Percentiles rank a stretch among this genome's conserved stretches.
phyloP scores from a whole-genome alignment of 53 echinoderm and acorn worm species.

The Holothuria scabra region DNA sequence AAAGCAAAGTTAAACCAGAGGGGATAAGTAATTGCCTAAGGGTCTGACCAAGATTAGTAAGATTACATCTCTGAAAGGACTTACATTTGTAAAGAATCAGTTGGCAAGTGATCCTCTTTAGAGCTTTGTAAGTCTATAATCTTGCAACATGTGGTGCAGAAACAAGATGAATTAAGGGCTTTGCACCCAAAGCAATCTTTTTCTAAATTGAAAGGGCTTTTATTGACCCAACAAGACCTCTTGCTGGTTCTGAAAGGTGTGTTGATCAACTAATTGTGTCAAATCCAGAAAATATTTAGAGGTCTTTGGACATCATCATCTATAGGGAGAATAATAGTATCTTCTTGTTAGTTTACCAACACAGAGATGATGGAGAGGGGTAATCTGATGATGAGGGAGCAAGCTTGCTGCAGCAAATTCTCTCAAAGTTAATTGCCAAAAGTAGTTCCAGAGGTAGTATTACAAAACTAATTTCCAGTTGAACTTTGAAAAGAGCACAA shows the following conservation, averaged over 20 bases:
- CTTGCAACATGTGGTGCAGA: too few species aligned
- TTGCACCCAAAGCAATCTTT: constrained; percentile 1
- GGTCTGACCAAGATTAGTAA: constrained; percentile 3
- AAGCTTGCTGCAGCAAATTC: too few species aligned
- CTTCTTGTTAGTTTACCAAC: constrained; percentile 26
- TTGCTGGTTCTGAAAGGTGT: constrained; percentile 4
- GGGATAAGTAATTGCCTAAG: constrained; percentile 20
- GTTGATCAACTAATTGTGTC: constrained; percentile 10
- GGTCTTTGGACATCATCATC: background rate
- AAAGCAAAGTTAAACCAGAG: too few species aligned
- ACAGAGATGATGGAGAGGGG: background rate
- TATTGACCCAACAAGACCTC: constrained; percentile 1
- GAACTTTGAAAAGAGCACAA: too few species aligned
- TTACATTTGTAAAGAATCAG: constrained; percentile 18
- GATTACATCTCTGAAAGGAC: constrained; percentile 13
- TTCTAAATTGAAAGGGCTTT: background rate
- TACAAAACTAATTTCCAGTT: too few species aligned
- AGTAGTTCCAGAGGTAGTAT: too few species aligned
- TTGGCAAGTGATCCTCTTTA: background rate
- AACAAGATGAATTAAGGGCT: constrained; percentile 15
- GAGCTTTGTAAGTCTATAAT: too few species aligned
- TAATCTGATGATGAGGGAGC: constrained; percentile 1
- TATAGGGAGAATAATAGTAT: background rate
- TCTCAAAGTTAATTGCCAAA: too few species aligned
- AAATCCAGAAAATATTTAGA: constrained; percentile 34